phyloP scores from a whole-genome alignment of 2,113 vertebrate genomes.

The Athene noctua region DNA sequence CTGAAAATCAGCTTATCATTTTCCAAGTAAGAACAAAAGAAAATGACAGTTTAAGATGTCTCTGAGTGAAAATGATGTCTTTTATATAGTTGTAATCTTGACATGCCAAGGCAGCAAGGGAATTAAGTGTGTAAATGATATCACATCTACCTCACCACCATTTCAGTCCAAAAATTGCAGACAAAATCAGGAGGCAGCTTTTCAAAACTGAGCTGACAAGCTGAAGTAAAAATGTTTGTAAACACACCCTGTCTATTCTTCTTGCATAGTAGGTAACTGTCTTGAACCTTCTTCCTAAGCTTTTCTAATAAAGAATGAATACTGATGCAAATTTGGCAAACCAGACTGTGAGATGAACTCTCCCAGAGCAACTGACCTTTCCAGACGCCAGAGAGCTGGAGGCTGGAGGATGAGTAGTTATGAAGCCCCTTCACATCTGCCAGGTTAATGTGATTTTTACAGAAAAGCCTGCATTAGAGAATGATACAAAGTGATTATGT shows the following conservation, averaged over 20 bases:
- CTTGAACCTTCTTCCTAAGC: neutral
- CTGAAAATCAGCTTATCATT: neutral
- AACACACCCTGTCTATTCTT: neutral
- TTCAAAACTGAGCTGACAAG: neutral
- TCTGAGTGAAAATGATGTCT: neutral
- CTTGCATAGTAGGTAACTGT: neutral
- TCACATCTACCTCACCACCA: neutral
- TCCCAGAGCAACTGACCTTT: neutral
- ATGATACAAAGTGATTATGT: neutral
- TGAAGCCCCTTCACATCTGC: neutral
- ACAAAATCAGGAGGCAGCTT: neutral
- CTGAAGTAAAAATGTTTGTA: neutral
- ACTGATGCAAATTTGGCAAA: neutral
- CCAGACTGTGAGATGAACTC: rapidly evolving
- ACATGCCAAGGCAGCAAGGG: neutral
- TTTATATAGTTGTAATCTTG: neutral
- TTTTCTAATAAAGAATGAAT: neutral
- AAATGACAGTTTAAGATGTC: neutral
- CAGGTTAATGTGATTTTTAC: neutral
- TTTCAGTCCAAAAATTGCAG: neutral
- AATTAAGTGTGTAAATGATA: neutral
- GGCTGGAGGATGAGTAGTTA: neutral
- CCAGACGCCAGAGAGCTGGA: neutral
- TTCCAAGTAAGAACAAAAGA: neutral
- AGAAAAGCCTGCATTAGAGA: neutral